These are phyloP conservation scores for Scarus forsteni DNA, from an alignment of 2,797 vertebrate species.

Conservation along the genomic window DNA sequence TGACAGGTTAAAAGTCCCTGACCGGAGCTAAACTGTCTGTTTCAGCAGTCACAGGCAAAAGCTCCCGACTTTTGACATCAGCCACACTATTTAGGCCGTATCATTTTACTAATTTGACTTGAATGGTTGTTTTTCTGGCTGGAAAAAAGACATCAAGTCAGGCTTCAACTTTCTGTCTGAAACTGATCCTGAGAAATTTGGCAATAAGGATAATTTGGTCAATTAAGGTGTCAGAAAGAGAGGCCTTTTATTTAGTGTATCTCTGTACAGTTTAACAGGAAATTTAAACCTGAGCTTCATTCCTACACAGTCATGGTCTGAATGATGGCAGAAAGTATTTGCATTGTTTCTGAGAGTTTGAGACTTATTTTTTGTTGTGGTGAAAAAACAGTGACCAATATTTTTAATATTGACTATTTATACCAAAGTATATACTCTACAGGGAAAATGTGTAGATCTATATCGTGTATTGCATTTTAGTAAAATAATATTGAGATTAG, in stretches of 20 bases:
- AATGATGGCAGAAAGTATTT: neutral
- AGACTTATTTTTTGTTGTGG: too few relatives aligned
- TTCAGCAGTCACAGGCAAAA: conserved; percentile 46
- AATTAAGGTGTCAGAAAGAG: conserved; percentile 6
- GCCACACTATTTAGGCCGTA: conserved; percentile 32
- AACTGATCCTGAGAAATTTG: conserved; percentile 15
- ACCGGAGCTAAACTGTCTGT: conserved; percentile 61
- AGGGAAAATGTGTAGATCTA: too few relatives aligned
- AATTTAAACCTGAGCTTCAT: neutral
- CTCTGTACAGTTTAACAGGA: neutral
- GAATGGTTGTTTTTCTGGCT: neutral
- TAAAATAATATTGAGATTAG: too few relatives aligned
- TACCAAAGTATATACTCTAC: too few relatives aligned
- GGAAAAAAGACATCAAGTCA: neutral
- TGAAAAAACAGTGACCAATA: too few relatives aligned
- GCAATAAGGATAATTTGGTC: neutral
- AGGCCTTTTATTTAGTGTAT: neutral
- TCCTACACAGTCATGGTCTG: neutral
- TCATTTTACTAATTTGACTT: conserved; percentile 34
- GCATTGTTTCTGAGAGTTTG: neutral
- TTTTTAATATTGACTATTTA: too few relatives aligned
- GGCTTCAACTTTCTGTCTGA: conserved; percentile 9
- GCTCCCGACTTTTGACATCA: conserved; percentile 51
- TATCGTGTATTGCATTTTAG: too few relatives aligned
- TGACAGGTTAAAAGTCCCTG: conserved; percentile 51